phyloP scores from a whole-genome alignment of 2,113 vertebrate genomes.

The Sylvilagus bachmani region DNA sequence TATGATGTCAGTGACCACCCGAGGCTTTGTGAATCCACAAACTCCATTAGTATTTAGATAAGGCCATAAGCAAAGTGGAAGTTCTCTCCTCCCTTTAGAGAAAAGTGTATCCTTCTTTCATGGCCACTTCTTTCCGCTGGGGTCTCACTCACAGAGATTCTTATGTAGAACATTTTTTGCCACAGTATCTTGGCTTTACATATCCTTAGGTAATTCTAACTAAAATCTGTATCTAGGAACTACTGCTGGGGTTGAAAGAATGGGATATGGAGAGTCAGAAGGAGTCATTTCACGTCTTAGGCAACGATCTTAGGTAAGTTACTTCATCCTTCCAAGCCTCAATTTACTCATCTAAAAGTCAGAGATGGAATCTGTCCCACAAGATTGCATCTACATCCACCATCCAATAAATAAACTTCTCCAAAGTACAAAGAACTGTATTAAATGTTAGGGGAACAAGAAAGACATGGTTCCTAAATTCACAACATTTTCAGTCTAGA shows the following conservation, averaged over 20 bases:
- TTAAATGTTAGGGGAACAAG: constrained; percentile 54
- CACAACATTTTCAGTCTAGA: not conserved
- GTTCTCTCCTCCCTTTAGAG: too few relatives aligned
- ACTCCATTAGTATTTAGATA: too few relatives aligned
- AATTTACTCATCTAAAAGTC: constrained; percentile 62
- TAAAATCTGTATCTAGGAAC: constrained; percentile 29
- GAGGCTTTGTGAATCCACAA: too few relatives aligned
- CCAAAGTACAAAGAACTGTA: constrained; percentile 36
- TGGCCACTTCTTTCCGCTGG: too few relatives aligned
- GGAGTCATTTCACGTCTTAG: constrained; percentile 38
- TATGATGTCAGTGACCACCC: too few relatives aligned
- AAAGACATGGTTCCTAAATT: not conserved
- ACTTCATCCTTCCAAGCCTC: constrained; percentile 41
- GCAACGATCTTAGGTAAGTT: constrained; percentile 37
- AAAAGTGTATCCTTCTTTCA: too few relatives aligned
- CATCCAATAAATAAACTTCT: constrained; percentile 47
- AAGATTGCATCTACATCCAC: constrained; percentile 42
- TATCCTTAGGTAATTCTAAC: not conserved
- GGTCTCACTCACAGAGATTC: too few relatives aligned
- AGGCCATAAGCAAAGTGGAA: too few relatives aligned
- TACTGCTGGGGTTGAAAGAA: constrained; percentile 20
- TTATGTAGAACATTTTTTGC: too few relatives aligned
- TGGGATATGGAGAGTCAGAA: constrained; percentile 11
- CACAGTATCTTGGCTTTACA: too few relatives aligned
- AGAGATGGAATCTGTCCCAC: not conserved